Evolutionary conservation across 2,888 invertebrate genomes (phyloP), one percentile per base, ranked within the genome.

Genomic region (Chalcis sispes): DNA sequence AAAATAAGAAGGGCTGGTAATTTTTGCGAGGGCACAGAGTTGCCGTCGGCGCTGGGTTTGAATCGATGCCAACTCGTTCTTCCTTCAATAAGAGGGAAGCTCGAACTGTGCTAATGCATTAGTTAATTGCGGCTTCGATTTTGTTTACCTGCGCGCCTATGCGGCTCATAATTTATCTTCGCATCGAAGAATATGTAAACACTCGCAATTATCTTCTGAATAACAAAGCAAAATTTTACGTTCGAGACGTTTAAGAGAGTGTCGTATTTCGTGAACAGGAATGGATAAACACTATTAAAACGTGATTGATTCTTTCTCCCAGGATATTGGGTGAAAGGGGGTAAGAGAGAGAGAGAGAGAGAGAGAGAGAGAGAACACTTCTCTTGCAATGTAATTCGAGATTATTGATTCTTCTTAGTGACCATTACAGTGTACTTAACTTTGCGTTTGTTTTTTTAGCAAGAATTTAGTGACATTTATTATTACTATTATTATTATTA

Each of bases 1-100:
- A 46, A 46, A 3, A 10, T 18, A 40, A 40, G 36, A 72, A 62
- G 80, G 79, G 67, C 81, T 81, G 70, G 83, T 80, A 85, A 85
- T 85, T 83, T 83, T n/a, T 78, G 80, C 81, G 83, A 86, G 84
- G 83, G 84, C 83, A 80, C 80, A 42, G 25, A 15, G n/a, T n/a
- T 5, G 56, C 32, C 29, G 29, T 15, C 10, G n/a, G n/a, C n/a
- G n/a, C n/a, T 1, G 7, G 40, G 81, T 84, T 81, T 86, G 86
- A 86, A 86, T 85, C 82, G 85, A 85, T 85, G 86, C 86, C 86
- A 86, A 83, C 81, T 82, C 79, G 85, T 84, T 81, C 81, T 81
- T 75, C 42, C 69, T 67, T 61, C n/a, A 40, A 59, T 71, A 32
- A 70, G 72, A 70, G 72, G 46, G 20, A 15, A 18, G 70, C 77